These are phyloP conservation scores for Tauraco erythrolophus DNA, from an alignment of 2,113 vertebrate genomes.

Conservation along the genomic window DNA sequence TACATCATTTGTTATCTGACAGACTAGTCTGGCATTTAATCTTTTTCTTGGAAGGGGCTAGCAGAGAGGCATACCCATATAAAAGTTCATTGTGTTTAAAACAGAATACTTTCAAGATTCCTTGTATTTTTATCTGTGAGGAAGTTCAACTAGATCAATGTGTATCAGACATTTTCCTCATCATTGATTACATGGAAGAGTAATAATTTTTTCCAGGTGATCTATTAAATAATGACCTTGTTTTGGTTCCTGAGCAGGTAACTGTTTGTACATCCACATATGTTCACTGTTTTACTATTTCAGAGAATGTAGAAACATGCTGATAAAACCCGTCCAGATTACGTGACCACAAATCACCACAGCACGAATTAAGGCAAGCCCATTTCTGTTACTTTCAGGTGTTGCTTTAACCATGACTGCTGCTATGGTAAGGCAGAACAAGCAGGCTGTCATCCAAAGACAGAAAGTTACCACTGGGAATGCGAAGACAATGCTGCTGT, in stretches of 20 bases:
- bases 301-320: not conserved
- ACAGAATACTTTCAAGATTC: not conserved
- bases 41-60: not conserved
- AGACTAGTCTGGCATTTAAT: not conserved
- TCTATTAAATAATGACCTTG: not conserved
- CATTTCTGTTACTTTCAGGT: constrained; percentile 51
- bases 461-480: constrained; percentile 68
- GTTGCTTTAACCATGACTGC: constrained; percentile 76
- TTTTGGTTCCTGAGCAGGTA: not conserved
- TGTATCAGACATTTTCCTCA: not conserved
- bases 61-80: not conserved
- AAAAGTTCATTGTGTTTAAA: not conserved
- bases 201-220: not conserved
- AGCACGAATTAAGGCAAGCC: not conserved
- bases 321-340: not conserved
- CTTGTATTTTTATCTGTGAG: not conserved
- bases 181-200: not conserved
- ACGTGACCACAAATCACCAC: not conserved
- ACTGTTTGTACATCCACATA: not conserved
- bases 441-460: constrained; percentile 71
- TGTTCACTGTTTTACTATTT: not conserved
- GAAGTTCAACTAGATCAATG: not conserved
- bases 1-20: not conserved
- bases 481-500: constrained; percentile 7
- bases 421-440: constrained; percentile 65